Percentiles rank a stretch among this genome's conserved stretches.
Evolutionary conservation across 2,113 vertebrate genomes (phyloP).

Genomic region (Colius striatus): DNA sequence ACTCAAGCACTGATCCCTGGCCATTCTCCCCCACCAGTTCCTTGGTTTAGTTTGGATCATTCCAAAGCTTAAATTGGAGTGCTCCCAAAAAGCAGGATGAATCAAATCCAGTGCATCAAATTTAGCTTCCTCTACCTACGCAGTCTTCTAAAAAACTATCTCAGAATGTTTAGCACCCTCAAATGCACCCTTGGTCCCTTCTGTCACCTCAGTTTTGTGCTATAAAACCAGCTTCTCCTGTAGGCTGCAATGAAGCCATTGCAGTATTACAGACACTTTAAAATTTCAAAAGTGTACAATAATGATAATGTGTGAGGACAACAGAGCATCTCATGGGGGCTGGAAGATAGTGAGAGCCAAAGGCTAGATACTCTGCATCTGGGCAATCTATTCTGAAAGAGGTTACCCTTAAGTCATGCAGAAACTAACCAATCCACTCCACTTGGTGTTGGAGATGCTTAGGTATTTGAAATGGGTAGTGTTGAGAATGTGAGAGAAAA

Average conservation of each 20-base stretch:
- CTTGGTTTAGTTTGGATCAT: background rate
- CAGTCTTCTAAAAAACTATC: background rate
- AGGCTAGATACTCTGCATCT: background rate
- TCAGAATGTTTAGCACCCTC: background rate
- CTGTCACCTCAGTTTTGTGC: background rate
- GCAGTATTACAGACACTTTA: background rate
- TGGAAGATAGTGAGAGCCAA: background rate
- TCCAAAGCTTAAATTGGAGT: background rate
- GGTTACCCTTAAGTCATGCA: background rate
- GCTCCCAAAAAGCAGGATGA: background rate
- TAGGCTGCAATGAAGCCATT: background rate
- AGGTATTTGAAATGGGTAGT: background rate
- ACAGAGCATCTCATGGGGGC: background rate
- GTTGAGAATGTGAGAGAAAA: background rate
- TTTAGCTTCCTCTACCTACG: slow-evolving; percentile 3
- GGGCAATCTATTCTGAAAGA: background rate
- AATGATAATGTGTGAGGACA: background rate
- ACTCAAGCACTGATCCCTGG: background rate
- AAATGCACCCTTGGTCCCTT: background rate
- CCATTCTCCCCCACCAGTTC: background rate
- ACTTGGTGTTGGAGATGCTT: background rate
- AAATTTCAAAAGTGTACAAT: background rate
- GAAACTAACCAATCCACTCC: background rate
- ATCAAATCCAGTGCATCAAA: background rate
- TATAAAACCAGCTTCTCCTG: background rate